Evolutionary conservation across 1,140 invertebrate species (phyloP), one percentile per base, ranked within the genome.

Genomic region (Paracyclopina nana): DNA sequence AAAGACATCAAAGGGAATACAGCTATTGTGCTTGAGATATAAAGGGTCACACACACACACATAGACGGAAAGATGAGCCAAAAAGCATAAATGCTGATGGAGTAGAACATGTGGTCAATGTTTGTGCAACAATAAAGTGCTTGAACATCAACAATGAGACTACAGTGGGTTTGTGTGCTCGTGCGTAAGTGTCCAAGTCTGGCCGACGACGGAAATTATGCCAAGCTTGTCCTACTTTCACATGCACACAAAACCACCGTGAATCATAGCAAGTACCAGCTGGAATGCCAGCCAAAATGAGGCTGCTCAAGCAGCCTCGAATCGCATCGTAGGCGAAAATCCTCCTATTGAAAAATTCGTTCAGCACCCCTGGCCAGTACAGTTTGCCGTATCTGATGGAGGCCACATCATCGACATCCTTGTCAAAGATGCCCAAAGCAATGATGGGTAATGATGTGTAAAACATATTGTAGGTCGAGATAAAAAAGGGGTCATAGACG

Each of bases 271-370:
- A n/a, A n/a, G n/a, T 65, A 79, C 86, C 90, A 64, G 94, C 95
- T 0, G 91, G 83, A 62, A 98, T 82, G 57, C 97, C 82, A 67
- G 98, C 97, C 53, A 98, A 69, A 53, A 96, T 78, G 57, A 92
- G 75, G 43, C 91, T 96, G n/a, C 91, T 88, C 59, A 90, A 80
- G 60, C 90, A 82, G 9, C 91, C 92, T 64, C 95, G 87, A 41
- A 86, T 63, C 22, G 91, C 87, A 66, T 86, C 91, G 67, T 82
- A 79, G 60, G 88, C 79, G 66, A 91, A 91, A 68, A 88, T 82
- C 45, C 79, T 82, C 66, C 94, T 94, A 65, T 98, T 98, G 66
- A 99, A 99, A 45, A 97, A 74, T 52, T 88, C 70, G 66, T 92
- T 87, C 53, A 74, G 74, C 59, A 94, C 77, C 24, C 94, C 95